Conservation (phyloP, 64 coral and sea anemone species). For the Anthopleura sola region DNA sequence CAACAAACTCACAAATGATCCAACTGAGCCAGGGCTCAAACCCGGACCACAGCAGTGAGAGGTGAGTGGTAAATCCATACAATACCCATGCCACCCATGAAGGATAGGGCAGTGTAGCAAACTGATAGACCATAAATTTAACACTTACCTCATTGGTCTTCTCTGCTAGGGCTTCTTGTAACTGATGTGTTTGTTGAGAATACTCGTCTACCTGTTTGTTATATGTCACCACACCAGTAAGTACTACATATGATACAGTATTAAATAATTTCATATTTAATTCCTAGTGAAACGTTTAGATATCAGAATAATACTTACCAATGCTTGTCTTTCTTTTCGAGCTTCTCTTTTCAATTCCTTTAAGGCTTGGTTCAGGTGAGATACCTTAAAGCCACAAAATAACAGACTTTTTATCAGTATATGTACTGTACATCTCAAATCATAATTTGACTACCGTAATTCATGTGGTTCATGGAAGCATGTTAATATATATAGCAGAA, state of each 20-base stretch:
- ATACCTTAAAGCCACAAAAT: conserved; percentile 23
- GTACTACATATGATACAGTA: not conserved
- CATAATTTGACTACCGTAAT: too few relatives aligned
- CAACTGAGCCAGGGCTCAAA: too few relatives aligned
- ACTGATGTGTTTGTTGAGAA: conserved; percentile 67
- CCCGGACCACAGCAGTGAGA: too few relatives aligned
- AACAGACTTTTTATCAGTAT: not conserved
- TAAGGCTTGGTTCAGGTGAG: conserved; percentile 62
- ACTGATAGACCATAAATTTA: not conserved
- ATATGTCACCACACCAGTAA: not conserved
- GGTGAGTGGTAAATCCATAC: too few relatives aligned
- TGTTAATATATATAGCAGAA: too few relatives aligned
- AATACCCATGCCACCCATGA: too few relatives aligned
- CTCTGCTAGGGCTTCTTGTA: conserved; percentile 92
- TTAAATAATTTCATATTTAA: not conserved
- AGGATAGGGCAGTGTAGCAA: too few relatives aligned
- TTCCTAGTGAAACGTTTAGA: not conserved
- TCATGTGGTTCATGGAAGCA: too few relatives aligned
- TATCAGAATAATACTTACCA: conserved; percentile 43
- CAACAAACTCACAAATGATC: too few relatives aligned
- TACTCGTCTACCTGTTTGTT: conserved; percentile 77
- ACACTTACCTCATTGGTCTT: conserved; percentile 87
- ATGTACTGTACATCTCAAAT: too few relatives aligned
- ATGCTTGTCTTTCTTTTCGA: conserved; percentile 70
- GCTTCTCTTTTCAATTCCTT: conserved; percentile 90